Evolutionary conservation across 2,888 invertebrate genomes (phyloP).

Genomic region (Drosophila multiciliata): DNA sequence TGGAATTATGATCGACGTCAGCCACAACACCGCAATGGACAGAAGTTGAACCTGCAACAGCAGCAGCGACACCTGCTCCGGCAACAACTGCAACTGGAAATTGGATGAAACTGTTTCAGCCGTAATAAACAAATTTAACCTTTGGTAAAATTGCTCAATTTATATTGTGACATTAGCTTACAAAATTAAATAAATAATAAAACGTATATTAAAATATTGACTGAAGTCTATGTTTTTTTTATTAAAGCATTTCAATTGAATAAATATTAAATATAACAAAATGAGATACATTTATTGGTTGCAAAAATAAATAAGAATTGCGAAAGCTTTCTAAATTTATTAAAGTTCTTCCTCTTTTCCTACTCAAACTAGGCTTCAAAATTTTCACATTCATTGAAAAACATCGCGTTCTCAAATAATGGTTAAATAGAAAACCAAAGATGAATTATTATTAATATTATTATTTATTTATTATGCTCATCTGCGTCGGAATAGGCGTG

Average conservation of each 20-base stretch:
- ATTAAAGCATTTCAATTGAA: background rate
- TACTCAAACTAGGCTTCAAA: background rate
- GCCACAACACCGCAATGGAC: background rate
- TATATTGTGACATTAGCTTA: background rate
- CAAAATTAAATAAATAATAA: background rate
- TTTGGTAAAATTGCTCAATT: background rate
- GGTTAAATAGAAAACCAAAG: background rate
- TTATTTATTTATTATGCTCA: background rate
- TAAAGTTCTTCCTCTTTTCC: background rate
- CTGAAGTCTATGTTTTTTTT: background rate
- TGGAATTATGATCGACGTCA: background rate
- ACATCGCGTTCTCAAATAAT: background rate
- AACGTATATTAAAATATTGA: background rate
- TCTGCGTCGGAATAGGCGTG: background rate
- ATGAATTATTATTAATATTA: too few species aligned
- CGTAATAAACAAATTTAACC: background rate
- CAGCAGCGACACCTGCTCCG: conserved; percentile 3
- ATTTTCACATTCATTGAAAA: background rate
- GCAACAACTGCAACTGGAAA: conserved; percentile 22
- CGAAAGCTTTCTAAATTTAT: background rate
- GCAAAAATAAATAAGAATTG: background rate
- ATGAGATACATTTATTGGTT: background rate
- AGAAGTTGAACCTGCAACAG: background rate
- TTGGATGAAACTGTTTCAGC: background rate
- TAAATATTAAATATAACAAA: background rate